Conservation (phyloP, 1,140 invertebrate genomes). For the fruit fly (Drosophila melanogaster) region DNA sequence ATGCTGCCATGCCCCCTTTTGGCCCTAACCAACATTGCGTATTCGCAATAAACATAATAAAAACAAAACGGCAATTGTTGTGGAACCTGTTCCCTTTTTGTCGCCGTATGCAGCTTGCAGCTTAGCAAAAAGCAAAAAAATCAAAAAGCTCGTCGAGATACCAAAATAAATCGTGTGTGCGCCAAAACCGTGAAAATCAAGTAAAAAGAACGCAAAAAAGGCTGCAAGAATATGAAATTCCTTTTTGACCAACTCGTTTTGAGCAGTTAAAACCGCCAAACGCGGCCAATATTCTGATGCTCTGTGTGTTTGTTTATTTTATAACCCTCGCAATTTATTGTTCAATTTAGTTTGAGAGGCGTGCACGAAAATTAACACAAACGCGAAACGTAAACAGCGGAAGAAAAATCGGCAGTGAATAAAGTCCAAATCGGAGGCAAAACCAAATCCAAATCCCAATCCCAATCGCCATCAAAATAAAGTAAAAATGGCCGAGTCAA, state of each 20-base stretch:
- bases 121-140: slow-evolving; percentile 8
- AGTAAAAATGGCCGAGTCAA: slow-evolving; percentile 71
- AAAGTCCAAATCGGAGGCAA: slow-evolving; percentile 13
- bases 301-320: slow-evolving; percentile 13
- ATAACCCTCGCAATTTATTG: slow-evolving; percentile 38
- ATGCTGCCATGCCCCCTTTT: slow-evolving; percentile 5
- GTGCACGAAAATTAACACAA: slow-evolving; percentile 66
- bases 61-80: slow-evolving; percentile 54
- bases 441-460: slow-evolving; percentile 3
- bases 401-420: slow-evolving; percentile 8
- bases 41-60: slow-evolving; percentile 50
- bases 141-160: slow-evolving; percentile 32
- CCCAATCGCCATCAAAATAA: slow-evolving; percentile 7
- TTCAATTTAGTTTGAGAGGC: slow-evolving; percentile 55
- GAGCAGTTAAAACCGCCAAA: slow-evolving; percentile 51
- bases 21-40: slow-evolving; percentile 32
- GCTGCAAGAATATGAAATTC: slow-evolving; percentile 33
- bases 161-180: slow-evolving; percentile 44
- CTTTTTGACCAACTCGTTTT: slow-evolving; percentile 48
- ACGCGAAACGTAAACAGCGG: slow-evolving; percentile 38
- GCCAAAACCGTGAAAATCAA: slow-evolving; percentile 32
- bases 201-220: slow-evolving; percentile 2
- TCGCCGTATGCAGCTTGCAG: slow-evolving; percentile 32
- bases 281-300: slow-evolving; percentile 4
- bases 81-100: slow-evolving; percentile 55